These are phyloP conservation scores for Amiota mariae DNA, from an alignment of 2,888 invertebrate genomes.

Conservation along the genomic window DNA sequence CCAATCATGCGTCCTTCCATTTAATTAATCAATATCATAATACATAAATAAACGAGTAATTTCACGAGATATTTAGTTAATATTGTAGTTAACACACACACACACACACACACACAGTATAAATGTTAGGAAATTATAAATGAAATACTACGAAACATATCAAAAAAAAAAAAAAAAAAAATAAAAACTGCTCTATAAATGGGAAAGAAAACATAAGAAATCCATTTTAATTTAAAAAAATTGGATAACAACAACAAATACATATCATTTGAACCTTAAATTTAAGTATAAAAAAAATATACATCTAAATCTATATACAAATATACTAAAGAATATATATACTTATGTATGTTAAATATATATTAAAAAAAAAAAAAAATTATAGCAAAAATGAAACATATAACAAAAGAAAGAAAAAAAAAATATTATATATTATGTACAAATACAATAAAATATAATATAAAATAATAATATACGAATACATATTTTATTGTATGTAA, in stretches of 20 bases:
- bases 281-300: conserved; percentile 44
- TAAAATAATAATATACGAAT: conserved; percentile 16
- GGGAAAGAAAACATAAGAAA: too few relatives aligned
- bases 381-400: too few relatives aligned
- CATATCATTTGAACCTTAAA: conserved; percentile 63
- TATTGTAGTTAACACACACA: too few relatives aligned
- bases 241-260: conserved; percentile 28
- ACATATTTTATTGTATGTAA: conserved; percentile 23
- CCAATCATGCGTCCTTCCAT: conserved; percentile 63
- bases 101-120: conserved; percentile 24
- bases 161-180: too few relatives aligned
- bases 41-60: conserved; percentile 11
- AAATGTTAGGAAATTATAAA: conserved; percentile 26
- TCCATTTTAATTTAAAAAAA: too few relatives aligned
- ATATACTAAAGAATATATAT: conserved; percentile 39
- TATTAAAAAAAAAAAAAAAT: conserved; percentile 31
- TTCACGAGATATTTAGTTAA: not conserved
- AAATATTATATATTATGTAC: conserved; percentile 36
- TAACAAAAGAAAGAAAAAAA: conserved; percentile 45
- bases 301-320: conserved; percentile 47
- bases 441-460: conserved; percentile 33
- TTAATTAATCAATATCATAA: conserved; percentile 37
- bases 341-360: conserved; percentile 52
- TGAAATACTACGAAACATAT: conserved; percentile 9
- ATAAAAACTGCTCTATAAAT: too few relatives aligned